Percentiles rank a stretch among this genome's conserved stretches.
These are phyloP conservation scores for Archilochus colubris DNA, from an alignment of 2,113 vertebrate genomes.

Conservation along the genomic window DNA sequence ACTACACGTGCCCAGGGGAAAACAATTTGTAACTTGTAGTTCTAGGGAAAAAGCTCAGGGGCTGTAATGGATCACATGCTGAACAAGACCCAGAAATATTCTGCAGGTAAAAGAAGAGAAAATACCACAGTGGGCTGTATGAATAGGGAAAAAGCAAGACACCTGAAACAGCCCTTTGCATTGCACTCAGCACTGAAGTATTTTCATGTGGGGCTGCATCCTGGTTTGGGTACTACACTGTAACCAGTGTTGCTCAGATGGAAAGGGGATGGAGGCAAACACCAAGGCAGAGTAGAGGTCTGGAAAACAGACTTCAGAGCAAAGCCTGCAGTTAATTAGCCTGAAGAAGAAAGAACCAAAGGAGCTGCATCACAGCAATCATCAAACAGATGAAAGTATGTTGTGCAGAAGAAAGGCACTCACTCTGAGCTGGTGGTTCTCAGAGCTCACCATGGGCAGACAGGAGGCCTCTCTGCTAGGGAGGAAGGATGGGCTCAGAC, in stretches of 20 bases:
- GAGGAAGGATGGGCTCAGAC: rapidly evolving
- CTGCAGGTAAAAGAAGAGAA: background rate
- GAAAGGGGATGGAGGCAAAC: background rate
- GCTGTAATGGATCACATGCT: background rate
- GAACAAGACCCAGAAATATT: background rate
- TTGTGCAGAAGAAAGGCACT: background rate
- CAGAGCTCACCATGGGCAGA: rapidly evolving
- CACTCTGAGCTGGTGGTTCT: too few relatives aligned
- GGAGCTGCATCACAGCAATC: background rate
- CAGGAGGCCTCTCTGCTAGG: background rate
- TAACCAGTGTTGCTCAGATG: background rate
- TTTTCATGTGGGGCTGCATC: background rate
- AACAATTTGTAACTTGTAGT: background rate
- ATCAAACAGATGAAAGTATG: background rate
- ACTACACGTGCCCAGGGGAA: background rate
- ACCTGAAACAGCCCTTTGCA: background rate
- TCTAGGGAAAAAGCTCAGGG: background rate
- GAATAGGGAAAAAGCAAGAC: background rate
- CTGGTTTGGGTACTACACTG: background rate
- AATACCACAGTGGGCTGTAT: background rate
- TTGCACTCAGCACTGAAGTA: background rate
- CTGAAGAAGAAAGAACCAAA: background rate
- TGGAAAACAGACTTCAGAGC: background rate
- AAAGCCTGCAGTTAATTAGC: background rate
- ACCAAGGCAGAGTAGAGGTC: background rate